A percentile compares a stretch with the other conserved stretches of the same genome.
These are phyloP conservation scores for Pecten maximus DNA, from an alignment of 2,888 invertebrate genomes.

Conservation along the genomic window DNA sequence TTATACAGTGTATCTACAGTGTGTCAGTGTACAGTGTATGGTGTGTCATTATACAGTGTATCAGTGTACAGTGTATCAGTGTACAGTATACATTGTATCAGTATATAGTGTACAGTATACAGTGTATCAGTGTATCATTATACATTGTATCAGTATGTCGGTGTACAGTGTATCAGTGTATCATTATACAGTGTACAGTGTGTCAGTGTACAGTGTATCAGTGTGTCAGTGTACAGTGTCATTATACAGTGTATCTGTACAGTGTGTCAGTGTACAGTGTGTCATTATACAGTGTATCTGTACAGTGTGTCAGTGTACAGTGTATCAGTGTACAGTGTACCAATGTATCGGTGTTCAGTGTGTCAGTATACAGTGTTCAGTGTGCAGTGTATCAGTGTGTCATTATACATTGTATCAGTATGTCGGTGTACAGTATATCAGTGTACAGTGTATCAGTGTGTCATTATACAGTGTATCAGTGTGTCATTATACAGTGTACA, in stretches of 20 bases:
- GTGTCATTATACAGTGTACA: no score
- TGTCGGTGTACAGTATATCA: no score
- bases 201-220: not conserved
- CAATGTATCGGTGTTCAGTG: not conserved
- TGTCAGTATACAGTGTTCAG: not conserved
- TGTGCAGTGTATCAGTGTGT: not conserved
- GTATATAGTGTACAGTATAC: no score
- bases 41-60: not conserved
- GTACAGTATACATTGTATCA: no score
- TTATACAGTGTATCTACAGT: no score
- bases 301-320: not conserved
- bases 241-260: not conserved
- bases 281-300: not conserved
- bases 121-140: not conserved
- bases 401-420: not conserved
- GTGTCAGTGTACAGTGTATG: no score
- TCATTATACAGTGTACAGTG: not conserved
- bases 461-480: no score
- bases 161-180: not conserved
- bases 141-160: not conserved
- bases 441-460: no score
- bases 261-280: not conserved
- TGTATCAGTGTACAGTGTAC: not conserved
- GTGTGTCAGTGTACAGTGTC: not conserved
- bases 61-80: slow-evolving; percentile 2